phyloP scores from a whole-genome alignment of 2,797 vertebrate genomes.

The Antennarius maculatus region DNA sequence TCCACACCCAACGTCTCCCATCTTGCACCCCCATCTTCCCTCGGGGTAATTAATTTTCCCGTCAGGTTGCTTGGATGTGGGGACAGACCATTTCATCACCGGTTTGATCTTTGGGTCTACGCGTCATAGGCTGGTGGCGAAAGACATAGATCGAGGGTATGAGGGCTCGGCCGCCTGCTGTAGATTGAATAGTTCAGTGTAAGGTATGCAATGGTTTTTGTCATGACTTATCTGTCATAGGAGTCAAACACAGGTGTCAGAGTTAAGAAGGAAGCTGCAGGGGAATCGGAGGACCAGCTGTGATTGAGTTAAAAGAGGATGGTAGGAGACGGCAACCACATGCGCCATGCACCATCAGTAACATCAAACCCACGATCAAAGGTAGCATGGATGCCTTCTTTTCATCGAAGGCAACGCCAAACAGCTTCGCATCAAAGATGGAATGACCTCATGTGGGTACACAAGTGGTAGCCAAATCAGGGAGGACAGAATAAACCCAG shows the following conservation, averaged over 20 bases:
- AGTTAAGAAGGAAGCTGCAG: slow-evolving; percentile 44
- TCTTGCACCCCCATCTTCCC: slow-evolving; percentile 20
- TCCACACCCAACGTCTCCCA: slow-evolving; percentile 6
- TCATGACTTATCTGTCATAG: slow-evolving; percentile 55
- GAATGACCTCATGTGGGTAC: slow-evolving; percentile 54
- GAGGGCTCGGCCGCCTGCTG: slow-evolving; percentile 34
- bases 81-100: slow-evolving; percentile 61
- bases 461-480: slow-evolving; percentile 46
- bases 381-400: slow-evolving; percentile 34
- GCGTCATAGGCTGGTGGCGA: slow-evolving; percentile 58
- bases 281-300: slow-evolving; percentile 51
- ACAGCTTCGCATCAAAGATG: slow-evolving; percentile 60
- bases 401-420: slow-evolving; percentile 40
- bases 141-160: slow-evolving; percentile 53
- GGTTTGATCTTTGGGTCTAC: slow-evolving; percentile 35
- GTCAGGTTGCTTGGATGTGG: slow-evolving; percentile 42
- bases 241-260: slow-evolving; percentile 54
- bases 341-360: slow-evolving; percentile 44
- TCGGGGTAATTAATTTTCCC: slow-evolving; percentile 54
- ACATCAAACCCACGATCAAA: slow-evolving; percentile 55
- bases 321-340: slow-evolving; percentile 38
- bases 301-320: slow-evolving; percentile 39
- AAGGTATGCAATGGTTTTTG: slow-evolving; percentile 38
- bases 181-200: slow-evolving; percentile 33
- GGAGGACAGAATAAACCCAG: slow-evolving; percentile 34